phyloP scores from a whole-genome alignment of 2,113 vertebrate species.

The Notarius quadriscutis region DNA sequence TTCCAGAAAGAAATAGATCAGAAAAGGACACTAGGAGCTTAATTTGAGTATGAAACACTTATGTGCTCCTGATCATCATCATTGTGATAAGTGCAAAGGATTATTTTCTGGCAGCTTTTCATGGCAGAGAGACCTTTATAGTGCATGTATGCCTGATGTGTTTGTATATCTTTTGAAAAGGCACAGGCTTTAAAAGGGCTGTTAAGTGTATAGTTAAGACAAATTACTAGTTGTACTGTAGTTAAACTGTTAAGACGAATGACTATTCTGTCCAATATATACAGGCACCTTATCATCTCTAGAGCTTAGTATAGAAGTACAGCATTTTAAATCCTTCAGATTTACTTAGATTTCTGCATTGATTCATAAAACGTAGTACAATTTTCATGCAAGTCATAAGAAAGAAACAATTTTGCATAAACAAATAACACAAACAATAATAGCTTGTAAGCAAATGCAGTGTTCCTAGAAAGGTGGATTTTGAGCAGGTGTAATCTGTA shows the following conservation, averaged over 20 bases:
- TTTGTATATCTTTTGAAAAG: slow-evolving; percentile 16
- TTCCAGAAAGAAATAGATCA: neutral
- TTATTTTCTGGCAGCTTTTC: slow-evolving; percentile 13
- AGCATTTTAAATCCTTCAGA: neutral
- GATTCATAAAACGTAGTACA: neutral
- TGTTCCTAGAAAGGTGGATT: neutral
- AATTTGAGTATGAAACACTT: slow-evolving; percentile 32
- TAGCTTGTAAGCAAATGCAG: neutral
- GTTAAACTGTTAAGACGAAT: neutral
- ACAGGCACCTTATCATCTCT: neutral
- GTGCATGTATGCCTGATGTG: slow-evolving; percentile 3
- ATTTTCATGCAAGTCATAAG: neutral
- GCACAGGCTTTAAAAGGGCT: slow-evolving; percentile 8
- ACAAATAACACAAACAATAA: neutral
- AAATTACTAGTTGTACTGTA: no score
- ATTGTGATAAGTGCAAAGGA: slow-evolving; percentile 18
- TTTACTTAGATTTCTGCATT: neutral
- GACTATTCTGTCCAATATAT: neutral
- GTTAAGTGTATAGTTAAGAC: neutral
- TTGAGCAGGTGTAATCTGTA: neutral
- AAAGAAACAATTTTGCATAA: neutral
- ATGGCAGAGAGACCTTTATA: slow-evolving; percentile 34
- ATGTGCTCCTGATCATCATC: slow-evolving; percentile 23
- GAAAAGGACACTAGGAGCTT: neutral
- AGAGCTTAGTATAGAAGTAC: neutral